Base-by-base conservation (phyloP, 2,888 invertebrate species). In the Callosobruchus maculatus region DNA sequence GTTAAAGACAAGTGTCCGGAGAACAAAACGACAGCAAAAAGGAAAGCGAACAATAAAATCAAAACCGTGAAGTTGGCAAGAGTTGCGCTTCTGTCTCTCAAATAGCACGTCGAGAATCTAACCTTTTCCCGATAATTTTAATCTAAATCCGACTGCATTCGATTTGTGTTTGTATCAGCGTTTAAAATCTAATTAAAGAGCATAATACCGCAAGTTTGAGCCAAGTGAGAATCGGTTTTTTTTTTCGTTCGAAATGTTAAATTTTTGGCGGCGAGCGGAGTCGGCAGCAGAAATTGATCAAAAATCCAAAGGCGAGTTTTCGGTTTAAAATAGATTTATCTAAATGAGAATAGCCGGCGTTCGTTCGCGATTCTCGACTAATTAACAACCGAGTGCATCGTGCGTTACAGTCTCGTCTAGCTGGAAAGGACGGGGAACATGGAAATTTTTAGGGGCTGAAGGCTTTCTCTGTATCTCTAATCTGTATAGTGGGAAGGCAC, bases 181-280 rank as follows among this genome's bases (percentile, higher is more conserved):
- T 80, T 79, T 77, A 76, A 80, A 81, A 75, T 81, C 81, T 81
- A 81, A 81, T 80, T 81, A 78, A 78, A 80, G 81, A 79, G 76
- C 78, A 77, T 78, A 80, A 81, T 81, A 79, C 77, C 78, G 74
- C 78, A 75, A 73, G 73, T 77, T 77, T 76, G 78, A 77, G 81
- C 81, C 81, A 81, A 81, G 80, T 81, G 80, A 77, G 75, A 75
- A 75, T 49, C 78, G 74, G 79, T 77, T 79, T 80, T 83, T 86
- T 86, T 85, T 85, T 84, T 82, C 83, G 83, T 83, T 84, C 81
- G 84, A 87, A 87, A 87, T 87, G 87, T 85, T 86, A 87, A 87
- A 87, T 87, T 87, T 87, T 87, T 87, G 87, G 87, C 87, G 70
- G 75, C 75, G 68, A 70, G 73, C 77, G 70, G 75, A 72, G 76